Percentiles rank a stretch among this genome's conserved stretches.
These are phyloP conservation scores for Bombus confusus DNA, from an alignment of 1,140 invertebrate genomes.

Conservation along the genomic window DNA sequence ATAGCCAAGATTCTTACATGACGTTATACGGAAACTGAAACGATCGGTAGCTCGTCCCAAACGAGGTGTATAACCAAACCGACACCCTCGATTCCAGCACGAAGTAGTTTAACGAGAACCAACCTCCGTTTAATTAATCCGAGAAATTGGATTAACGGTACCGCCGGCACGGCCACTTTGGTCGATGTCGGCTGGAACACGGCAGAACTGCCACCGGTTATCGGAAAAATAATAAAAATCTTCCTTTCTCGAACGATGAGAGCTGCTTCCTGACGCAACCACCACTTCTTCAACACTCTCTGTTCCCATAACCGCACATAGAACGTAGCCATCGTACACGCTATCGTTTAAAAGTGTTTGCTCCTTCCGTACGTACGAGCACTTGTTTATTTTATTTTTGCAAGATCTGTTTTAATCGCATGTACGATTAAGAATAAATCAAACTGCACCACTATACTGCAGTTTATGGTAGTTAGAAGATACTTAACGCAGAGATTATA, in stretches of 20 bases:
- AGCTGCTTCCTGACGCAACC: not conserved
- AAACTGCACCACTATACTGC: no score
- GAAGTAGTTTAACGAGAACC: slow-evolving; percentile 54
- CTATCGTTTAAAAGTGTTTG: no score
- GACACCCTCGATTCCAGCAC: slow-evolving; percentile 38
- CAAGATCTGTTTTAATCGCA: no score
- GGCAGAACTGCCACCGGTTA: not conserved
- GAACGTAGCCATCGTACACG: no score
- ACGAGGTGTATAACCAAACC: slow-evolving; percentile 49
- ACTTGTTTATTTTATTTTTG: no score
- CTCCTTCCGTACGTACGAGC: no score
- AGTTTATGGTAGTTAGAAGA: no score
- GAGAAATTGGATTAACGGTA: slow-evolving; percentile 56
- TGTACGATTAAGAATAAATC: no score
- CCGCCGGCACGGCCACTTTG: slow-evolving; percentile 38
- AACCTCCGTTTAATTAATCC: slow-evolving; percentile 53
- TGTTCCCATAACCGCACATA: no score
- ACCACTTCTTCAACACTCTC: no score
- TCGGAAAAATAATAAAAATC: slow-evolving; percentile 54
- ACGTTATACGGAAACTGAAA: not conserved
- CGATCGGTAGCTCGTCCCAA: slow-evolving; percentile 29
- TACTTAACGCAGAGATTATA: no score
- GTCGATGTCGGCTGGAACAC: slow-evolving; percentile 13
- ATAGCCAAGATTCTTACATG: not conserved
- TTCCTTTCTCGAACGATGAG: slow-evolving; percentile 6